Base-by-base conservation (phyloP, 2,113 vertebrate species). In the Salvelinus fontinalis region DNA sequence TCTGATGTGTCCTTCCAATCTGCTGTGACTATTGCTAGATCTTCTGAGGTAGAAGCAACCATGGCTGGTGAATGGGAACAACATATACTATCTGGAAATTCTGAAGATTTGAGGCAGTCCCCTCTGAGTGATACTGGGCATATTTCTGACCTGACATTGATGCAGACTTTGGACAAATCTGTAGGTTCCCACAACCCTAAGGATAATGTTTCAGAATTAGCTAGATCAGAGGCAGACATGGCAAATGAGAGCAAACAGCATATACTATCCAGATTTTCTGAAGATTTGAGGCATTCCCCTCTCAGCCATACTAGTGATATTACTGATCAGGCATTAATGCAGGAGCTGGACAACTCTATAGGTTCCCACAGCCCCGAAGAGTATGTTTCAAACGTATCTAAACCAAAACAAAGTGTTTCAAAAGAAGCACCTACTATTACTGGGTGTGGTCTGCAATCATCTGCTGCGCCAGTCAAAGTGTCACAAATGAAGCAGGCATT, bases 401-500 rank as follows among this genome's bases (percentile, higher is more conserved):
- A 14, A 76, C 51, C 79, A 64, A 89, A 73, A 74, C 71, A 79
- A 29, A n/a, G 24, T 22, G 8, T 60, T 59, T 81, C 75, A 1
- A 79, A 68, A 75, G 86, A 87, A n/a, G 70, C 73, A 49, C 79
- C 74, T 0, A 2, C 66, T 12, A 71, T 94, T 83, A 91, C 90
- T 57, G 94, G 94, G 6, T 94, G 94, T 88, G 94, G 94, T 73
- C 85, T 95, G 64, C 84, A 87, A 9, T 78, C 85, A 26, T 94
- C 93, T 72, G 81, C 86, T 9, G 88, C 91, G 74, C 76, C 88
- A 0, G 90, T 94, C 24, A 93, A 91, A n/a, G 90, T 94, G 71
- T 92, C 89, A 75, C 89, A 90, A 82, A 89, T 95, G 24, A 95
- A 94, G 86, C 89, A 92, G 80, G 87, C 90, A n/a, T 95, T 95